phyloP scores from a whole-genome alignment of 1,140 invertebrate species.

The Camponotus floridanus region DNA sequence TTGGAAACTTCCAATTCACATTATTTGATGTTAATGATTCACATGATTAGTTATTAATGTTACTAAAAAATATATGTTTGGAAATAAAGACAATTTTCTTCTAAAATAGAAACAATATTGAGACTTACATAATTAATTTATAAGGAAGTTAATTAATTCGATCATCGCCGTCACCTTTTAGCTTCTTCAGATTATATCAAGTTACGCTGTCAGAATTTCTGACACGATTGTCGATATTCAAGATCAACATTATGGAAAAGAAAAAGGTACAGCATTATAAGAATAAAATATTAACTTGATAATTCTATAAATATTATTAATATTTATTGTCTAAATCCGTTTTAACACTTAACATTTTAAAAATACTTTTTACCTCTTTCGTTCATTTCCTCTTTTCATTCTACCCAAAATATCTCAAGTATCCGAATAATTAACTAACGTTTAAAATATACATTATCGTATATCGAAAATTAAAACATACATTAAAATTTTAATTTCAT shows the following conservation, averaged over 20 bases:
- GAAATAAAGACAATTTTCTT: not conserved
- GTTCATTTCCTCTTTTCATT: not conserved
- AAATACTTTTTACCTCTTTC: not conserved
- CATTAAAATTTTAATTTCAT: not conserved
- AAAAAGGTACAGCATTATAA: not conserved
- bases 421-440: not conserved
- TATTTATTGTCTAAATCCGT: not conserved
- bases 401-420: not conserved
- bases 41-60: not conserved
- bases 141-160: not conserved
- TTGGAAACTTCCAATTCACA: not conserved
- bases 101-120: not conserved
- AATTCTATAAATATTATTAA: slow-evolving; percentile 5
- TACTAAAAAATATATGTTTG: not conserved
- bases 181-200: not conserved
- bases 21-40: not conserved
- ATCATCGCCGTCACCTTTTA: slow-evolving; percentile 6
- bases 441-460: not conserved
- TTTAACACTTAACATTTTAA: not conserved
- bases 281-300: not conserved
- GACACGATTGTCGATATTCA: not conserved
- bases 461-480: not conserved
- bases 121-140: not conserved
- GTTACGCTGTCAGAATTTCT: slow-evolving; percentile 20
- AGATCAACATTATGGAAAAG: not conserved